A percentile compares a stretch with the other conserved stretches of the same genome.
Evolutionary conservation across 92 coral and sea anemone genomes (phyloP).

Genomic region (Umimayanthus chanpuru): DNA sequence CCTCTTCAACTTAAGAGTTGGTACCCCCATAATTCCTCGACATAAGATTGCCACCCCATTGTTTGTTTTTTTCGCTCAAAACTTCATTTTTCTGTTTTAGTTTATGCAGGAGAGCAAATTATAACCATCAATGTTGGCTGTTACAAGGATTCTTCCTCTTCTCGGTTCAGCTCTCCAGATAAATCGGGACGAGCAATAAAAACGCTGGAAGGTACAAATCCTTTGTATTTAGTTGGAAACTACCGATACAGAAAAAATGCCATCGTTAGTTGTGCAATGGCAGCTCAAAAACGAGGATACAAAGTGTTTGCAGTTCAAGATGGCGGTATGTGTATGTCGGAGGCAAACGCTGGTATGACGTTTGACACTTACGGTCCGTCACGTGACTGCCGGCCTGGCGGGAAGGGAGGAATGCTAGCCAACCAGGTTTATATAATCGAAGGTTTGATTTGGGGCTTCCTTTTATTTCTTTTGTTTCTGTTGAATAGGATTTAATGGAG

Average conservation of each 20-base stretch:
- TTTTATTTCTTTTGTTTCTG: no score
- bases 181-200: not conserved
- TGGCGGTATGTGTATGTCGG: constrained; percentile 8
- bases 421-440: not conserved
- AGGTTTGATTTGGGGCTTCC: not conserved
- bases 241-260: not conserved
- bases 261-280: not conserved
- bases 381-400: constrained; percentile 8
- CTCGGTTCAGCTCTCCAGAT: not conserved
- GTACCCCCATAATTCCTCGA: no score
- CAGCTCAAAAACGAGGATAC: not conserved
- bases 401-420: constrained; percentile 7
- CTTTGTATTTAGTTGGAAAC: not conserved
- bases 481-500: not conserved
- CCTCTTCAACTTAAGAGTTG: no score
- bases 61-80: no score
- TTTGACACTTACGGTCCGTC: constrained; percentile 5
- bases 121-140: not conserved
- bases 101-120: not conserved
- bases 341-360: not conserved
- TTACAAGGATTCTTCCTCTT: not conserved
- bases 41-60: no score
- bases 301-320: constrained; percentile 11
- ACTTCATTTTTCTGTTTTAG: not conserved
- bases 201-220: not conserved